Evolutionary conservation across 2,113 vertebrate genomes (phyloP).

Genomic region (Tetrax tetrax): DNA sequence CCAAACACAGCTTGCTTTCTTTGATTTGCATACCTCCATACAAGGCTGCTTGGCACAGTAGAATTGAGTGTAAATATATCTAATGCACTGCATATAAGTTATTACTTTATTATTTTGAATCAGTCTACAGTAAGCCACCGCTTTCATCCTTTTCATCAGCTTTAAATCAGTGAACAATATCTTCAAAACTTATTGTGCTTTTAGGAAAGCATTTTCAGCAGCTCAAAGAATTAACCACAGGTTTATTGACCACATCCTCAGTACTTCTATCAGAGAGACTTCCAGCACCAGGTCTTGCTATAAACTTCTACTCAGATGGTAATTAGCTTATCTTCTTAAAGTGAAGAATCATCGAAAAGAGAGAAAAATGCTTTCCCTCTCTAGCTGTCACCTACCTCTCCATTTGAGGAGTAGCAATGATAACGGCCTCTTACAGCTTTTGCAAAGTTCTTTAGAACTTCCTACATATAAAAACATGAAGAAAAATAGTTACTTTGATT

Average conservation of each 20-base stretch:
- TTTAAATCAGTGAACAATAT: neutral
- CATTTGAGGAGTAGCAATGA: conserved; percentile 75
- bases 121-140: neutral
- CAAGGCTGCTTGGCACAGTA: neutral
- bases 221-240: neutral
- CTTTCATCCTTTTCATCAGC: neutral
- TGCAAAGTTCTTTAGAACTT: conserved; percentile 72
- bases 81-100: neutral
- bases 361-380: neutral
- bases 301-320: neutral
- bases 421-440: conserved; percentile 70
- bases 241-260: neutral
- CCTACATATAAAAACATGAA: conserved; percentile 27
- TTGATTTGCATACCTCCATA: neutral
- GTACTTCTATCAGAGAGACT: neutral
- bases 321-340: neutral
- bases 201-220: neutral
- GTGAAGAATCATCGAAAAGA: neutral
- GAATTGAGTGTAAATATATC: neutral
- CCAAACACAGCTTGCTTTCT: neutral
- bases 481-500: neutral
- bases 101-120: neutral
- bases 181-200: neutral
- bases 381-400: conserved; percentile 67
- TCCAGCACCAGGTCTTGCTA: neutral